phyloP scores from a whole-genome alignment of 2,113 vertebrate genomes.

The Zosterops borbonicus region DNA sequence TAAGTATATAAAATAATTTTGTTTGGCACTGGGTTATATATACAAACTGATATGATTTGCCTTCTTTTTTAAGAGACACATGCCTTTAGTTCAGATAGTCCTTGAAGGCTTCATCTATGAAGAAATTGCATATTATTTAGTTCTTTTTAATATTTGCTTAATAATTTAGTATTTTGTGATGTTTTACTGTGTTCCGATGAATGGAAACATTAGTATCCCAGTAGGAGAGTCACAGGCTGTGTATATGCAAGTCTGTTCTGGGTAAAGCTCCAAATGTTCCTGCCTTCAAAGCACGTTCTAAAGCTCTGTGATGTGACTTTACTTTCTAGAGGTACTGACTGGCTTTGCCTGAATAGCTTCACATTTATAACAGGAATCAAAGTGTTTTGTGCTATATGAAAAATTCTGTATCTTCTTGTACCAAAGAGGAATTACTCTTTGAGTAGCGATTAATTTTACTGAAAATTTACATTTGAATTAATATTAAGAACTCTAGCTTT shows the following conservation, averaged over 20 bases:
- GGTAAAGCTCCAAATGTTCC: background rate
- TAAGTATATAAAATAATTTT: background rate
- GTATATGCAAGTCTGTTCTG: background rate
- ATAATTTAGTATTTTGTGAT: background rate
- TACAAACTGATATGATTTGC: background rate
- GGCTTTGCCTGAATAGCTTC: background rate
- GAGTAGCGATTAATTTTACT: background rate
- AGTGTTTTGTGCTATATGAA: background rate
- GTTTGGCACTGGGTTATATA: background rate
- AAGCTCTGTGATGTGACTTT: background rate
- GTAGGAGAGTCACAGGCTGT: background rate
- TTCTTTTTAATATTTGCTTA: background rate
- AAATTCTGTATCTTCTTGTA: background rate
- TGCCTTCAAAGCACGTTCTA: background rate
- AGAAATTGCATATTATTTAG: background rate
- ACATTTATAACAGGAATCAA: background rate
- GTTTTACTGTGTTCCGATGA: background rate
- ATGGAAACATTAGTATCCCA: background rate
- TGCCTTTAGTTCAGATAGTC: background rate
- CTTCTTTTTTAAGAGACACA: background rate
- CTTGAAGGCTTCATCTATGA: background rate
- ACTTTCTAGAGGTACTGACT: background rate
- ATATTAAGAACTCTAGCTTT: slow-evolving; percentile 1
- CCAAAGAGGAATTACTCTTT: background rate
- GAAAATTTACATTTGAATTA: slow-evolving; percentile 28